A percentile compares a stretch with the other conserved stretches of the same genome.
phyloP scores from a whole-genome alignment of 2,113 vertebrate species.

The Tinamus guttatus region DNA sequence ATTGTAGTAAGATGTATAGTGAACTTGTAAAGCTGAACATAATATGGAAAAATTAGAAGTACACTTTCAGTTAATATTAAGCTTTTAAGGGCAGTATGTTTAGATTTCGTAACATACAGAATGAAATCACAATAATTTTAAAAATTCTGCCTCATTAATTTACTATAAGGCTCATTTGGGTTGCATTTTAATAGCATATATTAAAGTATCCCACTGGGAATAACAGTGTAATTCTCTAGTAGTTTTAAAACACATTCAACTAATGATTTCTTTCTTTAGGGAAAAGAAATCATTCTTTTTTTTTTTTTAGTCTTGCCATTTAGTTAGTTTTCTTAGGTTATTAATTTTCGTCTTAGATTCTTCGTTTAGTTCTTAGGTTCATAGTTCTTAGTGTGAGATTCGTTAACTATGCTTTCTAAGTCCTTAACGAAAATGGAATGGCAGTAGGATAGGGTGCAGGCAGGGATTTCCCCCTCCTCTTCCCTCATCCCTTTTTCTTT shows the following conservation, averaged over 20 bases:
- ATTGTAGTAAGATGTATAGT: background rate
- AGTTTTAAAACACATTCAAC: background rate
- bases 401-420: background rate
- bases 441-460: background rate
- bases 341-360: too few species aligned
- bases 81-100: background rate
- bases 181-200: slow-evolving; percentile 4
- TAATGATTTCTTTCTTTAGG: background rate
- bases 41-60: background rate
- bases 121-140: background rate
- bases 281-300: background rate
- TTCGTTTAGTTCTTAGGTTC: too few species aligned
- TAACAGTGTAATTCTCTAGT: background rate
- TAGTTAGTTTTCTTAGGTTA: too few species aligned
- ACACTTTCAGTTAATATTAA: background rate
- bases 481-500: background rate
- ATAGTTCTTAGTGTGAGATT: background rate
- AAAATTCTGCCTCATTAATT: background rate
- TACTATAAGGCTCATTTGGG: background rate
- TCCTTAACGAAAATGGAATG: background rate
- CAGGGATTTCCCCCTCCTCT: background rate
- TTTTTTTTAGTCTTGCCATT: too few species aligned
- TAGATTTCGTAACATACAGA: background rate
- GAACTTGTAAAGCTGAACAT: background rate
- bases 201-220: background rate